A percentile compares a stretch with the other conserved stretches of the same genome.
Evolutionary conservation across 2,888 invertebrate genomes (phyloP).

Genomic region (Balanococcus diminutus): DNA sequence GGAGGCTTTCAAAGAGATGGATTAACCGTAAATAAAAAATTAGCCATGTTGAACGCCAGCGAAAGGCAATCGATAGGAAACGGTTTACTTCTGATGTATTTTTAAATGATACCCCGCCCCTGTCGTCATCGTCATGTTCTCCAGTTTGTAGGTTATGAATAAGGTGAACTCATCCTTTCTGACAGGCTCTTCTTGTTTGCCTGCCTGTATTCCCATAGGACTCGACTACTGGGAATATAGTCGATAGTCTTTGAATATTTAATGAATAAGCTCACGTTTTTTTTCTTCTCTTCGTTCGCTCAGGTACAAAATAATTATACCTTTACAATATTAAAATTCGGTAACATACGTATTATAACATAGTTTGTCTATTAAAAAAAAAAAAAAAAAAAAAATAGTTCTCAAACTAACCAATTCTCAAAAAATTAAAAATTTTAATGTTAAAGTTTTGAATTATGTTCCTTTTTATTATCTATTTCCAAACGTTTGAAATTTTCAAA

Average conservation of each 20-base stretch:
- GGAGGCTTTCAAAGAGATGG: background rate
- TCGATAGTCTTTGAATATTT: background rate
- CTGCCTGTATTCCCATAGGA: background rate
- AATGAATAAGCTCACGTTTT: background rate
- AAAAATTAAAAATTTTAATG: too few relatives aligned
- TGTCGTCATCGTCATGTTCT: background rate
- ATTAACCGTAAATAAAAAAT: slow-evolving; percentile 23
- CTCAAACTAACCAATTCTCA: too few relatives aligned
- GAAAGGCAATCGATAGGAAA: background rate
- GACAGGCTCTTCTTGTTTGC: background rate
- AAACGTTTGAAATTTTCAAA: too few relatives aligned
- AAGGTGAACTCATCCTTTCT: background rate
- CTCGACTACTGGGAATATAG: background rate
- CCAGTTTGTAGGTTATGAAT: background rate
- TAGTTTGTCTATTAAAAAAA: too few relatives aligned
- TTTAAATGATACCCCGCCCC: background rate
- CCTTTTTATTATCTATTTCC: too few relatives aligned
- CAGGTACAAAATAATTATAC: too few relatives aligned
- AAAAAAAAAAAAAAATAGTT: too few relatives aligned
- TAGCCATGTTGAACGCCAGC: background rate
- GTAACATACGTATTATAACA: too few relatives aligned
- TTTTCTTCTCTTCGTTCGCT: too few relatives aligned
- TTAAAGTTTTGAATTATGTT: too few relatives aligned
- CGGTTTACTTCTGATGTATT: slow-evolving; percentile 1
- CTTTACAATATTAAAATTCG: too few relatives aligned